These are phyloP conservation scores for Archivesica marissinica DNA, from an alignment of 1,140 invertebrate species.

Conservation along the genomic window DNA sequence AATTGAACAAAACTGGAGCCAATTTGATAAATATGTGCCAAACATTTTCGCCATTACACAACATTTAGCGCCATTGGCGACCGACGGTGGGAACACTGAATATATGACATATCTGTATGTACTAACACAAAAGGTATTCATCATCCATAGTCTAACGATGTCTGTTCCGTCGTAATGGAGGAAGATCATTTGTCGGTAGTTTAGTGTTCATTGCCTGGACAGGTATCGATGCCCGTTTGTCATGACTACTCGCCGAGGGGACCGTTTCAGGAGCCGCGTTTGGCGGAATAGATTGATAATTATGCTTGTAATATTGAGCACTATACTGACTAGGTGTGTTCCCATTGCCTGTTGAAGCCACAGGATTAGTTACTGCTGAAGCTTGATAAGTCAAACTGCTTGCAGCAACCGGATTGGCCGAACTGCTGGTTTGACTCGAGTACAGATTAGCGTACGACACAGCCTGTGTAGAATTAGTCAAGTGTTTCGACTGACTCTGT, in stretches of 20 bases:
- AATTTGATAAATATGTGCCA: too few species aligned
- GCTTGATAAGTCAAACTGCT: not conserved
- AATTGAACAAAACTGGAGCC: too few species aligned
- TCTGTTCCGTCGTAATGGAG: slow-evolving; percentile 2
- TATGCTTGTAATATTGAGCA: slow-evolving; percentile 33
- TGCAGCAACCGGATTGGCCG: not conserved
- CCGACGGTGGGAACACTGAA: too few species aligned
- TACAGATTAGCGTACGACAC: not conserved
- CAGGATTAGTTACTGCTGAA: not conserved
- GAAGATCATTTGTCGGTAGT: slow-evolving; percentile 14
- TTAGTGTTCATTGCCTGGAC: not conserved
- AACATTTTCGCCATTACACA: too few species aligned
- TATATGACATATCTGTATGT: too few species aligned
- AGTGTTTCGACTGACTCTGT: not conserved
- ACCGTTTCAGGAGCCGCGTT: slow-evolving; percentile 9
- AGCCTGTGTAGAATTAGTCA: not conserved
- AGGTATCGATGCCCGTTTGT: not conserved
- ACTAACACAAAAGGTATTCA: too few species aligned
- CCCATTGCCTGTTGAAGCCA: not conserved
- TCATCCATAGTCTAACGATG: not conserved
- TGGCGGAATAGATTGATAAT: slow-evolving; percentile 14
- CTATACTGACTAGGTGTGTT: not conserved
- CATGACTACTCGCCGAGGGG: not conserved
- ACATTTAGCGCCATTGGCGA: too few species aligned
- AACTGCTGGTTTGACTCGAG: not conserved